These are phyloP conservation scores for Littorina saxatilis DNA, from an alignment of 1,140 invertebrate genomes.

Conservation along the genomic window DNA sequence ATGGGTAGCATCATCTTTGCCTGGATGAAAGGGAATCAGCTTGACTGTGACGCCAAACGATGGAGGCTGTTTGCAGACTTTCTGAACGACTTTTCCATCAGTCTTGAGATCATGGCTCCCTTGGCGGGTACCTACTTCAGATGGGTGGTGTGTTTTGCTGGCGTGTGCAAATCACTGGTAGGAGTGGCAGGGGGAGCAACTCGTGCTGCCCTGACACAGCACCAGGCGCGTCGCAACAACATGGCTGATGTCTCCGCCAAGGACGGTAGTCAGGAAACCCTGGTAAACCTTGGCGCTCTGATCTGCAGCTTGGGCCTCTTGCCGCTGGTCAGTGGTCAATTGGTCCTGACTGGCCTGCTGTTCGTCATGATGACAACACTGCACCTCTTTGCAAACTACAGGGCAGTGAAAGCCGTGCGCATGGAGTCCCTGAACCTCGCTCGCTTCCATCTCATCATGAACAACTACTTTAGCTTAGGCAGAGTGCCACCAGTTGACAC, in stretches of 20 bases:
- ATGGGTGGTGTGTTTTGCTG: slow-evolving; percentile 77
- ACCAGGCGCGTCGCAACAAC: slow-evolving; percentile 90
- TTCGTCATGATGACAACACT: slow-evolving; percentile 86
- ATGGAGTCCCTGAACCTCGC: slow-evolving; percentile 88
- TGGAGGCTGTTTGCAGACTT: slow-evolving; percentile 97
- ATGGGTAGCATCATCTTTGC: slow-evolving; percentile 93
- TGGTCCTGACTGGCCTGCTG: slow-evolving; percentile 82
- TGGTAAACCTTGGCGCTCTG: slow-evolving; percentile 92
- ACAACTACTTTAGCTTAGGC: slow-evolving; percentile 78
- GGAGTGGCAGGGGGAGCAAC: slow-evolving; percentile 96
- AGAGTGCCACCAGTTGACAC: slow-evolving; percentile 50
- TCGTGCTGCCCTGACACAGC: slow-evolving; percentile 92
- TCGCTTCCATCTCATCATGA: slow-evolving; percentile 83
- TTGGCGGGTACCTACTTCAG: slow-evolving; percentile 67
- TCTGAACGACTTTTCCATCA: slow-evolving; percentile 92
- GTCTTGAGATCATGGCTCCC: slow-evolving; percentile 73
- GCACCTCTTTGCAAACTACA: slow-evolving; percentile 91
- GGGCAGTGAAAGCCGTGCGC: slow-evolving; percentile 85
- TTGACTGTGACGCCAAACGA: slow-evolving; percentile 91
- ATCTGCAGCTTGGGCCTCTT: slow-evolving; percentile 85
- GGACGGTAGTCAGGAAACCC: slow-evolving; percentile 95
- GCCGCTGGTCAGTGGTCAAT: slow-evolving; percentile 79
- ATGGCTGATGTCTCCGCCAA: slow-evolving; percentile 95
- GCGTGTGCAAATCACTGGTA: slow-evolving; percentile 78
- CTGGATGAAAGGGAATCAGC: slow-evolving; percentile 90